phyloP scores from a whole-genome alignment of 2,113 vertebrate genomes.

The Ceuthmochares aereus region DNA sequence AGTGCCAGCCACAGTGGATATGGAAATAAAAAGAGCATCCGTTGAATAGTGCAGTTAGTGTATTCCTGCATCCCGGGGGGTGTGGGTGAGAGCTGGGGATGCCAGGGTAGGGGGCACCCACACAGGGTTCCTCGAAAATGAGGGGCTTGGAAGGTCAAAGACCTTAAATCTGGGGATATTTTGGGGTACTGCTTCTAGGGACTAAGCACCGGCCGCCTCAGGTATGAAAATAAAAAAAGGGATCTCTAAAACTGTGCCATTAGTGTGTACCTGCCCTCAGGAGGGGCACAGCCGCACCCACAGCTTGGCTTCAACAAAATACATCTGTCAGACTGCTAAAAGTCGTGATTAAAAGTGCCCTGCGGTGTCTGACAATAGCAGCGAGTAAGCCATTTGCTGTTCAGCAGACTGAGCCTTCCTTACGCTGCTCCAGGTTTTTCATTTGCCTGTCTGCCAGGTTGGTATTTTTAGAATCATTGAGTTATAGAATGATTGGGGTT shows the following conservation, averaged over 20 bases:
- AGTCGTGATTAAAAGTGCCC: background rate
- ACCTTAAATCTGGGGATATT: background rate
- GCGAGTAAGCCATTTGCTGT: background rate
- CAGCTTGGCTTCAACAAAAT: background rate
- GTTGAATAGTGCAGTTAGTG: accelerated
- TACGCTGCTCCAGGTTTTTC: too few relatives aligned
- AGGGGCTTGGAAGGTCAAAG: too few relatives aligned
- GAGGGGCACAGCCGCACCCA: accelerated
- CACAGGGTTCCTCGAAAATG: too few relatives aligned
- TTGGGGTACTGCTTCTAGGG: background rate
- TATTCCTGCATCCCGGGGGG: background rate
- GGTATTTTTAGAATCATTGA: background rate
- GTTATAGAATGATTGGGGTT: too few relatives aligned
- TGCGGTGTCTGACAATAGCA: background rate
- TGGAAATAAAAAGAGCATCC: background rate
- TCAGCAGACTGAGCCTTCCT: background rate
- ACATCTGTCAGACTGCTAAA: background rate
- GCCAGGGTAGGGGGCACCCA: too few relatives aligned
- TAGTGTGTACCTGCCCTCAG: background rate
- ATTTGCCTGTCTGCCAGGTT: background rate
- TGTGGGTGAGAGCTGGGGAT: too few relatives aligned
- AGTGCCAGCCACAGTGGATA: accelerated
- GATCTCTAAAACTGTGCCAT: accelerated
- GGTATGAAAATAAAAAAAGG: background rate
- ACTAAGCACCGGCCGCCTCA: accelerated